Percentiles rank a stretch among this genome's conserved stretches.
These are phyloP conservation scores for Laodelphax striatellus DNA, from an alignment of 1,140 invertebrate species.

Conservation along the genomic window DNA sequence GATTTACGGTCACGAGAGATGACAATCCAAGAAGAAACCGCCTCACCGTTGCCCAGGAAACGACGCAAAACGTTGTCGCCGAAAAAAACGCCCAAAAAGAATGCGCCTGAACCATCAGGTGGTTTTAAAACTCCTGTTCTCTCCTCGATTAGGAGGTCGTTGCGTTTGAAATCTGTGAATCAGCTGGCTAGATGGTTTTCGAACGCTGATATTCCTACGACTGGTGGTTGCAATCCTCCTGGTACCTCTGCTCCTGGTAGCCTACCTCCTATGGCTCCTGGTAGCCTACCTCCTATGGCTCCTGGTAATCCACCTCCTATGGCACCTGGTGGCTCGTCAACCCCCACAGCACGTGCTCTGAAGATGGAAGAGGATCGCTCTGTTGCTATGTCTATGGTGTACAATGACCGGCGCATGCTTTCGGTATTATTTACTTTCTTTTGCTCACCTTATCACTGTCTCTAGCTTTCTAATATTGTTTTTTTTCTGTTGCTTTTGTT, in stretches of 20 bases:
- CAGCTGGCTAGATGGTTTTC: conserved; percentile 18
- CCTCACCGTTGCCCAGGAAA: conserved; percentile 1
- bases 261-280: conserved; percentile 7
- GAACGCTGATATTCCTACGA: not conserved
- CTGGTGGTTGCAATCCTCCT: not conserved
- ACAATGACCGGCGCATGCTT: too few species aligned
- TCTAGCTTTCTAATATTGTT: too few species aligned
- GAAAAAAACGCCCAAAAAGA: not conserved
- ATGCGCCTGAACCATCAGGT: not conserved
- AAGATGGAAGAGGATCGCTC: too few species aligned
- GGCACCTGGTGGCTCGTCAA: conserved; percentile 4
- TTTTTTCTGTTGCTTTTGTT: too few species aligned
- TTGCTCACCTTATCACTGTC: too few species aligned
- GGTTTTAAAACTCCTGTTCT: conserved; percentile 16
- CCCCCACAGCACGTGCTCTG: conserved; percentile 5
- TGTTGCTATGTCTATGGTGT: too few species aligned
- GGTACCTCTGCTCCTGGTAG: conserved; percentile 7
- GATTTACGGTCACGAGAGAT: too few species aligned
- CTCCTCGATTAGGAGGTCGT: conserved; percentile 11
- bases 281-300: conserved; percentile 9
- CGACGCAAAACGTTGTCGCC: conserved; percentile 8
- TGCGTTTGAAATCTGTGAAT: conserved; percentile 14
- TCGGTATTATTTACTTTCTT: too few species aligned
- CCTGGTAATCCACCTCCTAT: conserved; percentile 13
- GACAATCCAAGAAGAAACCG: not conserved